Evolutionary conservation across 2,888 invertebrate species (phyloP), one percentile per base, ranked within the genome.

Genomic region (Cryptus viduatorius): DNA sequence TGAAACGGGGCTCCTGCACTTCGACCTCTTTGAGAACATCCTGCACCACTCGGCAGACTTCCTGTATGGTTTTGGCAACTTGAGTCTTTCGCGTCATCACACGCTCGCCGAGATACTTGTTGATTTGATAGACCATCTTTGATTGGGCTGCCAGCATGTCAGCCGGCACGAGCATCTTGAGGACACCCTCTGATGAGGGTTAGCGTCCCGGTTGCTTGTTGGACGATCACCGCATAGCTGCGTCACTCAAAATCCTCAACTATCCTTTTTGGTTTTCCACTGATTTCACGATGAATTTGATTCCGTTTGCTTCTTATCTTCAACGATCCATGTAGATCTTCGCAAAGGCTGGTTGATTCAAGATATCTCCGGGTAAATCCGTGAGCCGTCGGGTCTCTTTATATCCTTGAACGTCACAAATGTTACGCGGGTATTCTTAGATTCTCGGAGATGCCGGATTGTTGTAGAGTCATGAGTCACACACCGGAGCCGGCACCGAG

Each of bases 11-110:
- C 94, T 99, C 98, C 94, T 98, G 98, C 8, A 98, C 96, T 92
- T 99, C 98, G 76, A 99, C 98, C 93, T 99, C 98, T 92, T 98
- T 98, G 88, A 99, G 95, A 4, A 99, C 98, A 93, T 98, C 98
- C 94, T 98, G 98, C 31, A 98, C 98, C 86, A 98, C 97, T 91
- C 98, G 96, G 93, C 98, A 98, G 86, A 98, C 97, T 93, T 98
- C 98, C 86, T 98, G 97, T 68, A 98, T 97, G 8, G 98, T 97
- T 91, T 98, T 98, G 86, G 97, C 96, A 89, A 98, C 97, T 90
- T 97, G 97, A 88, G 96, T 96, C 94, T 98, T 98, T 77, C 98
- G 95, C 89, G 96, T 95, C 94, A 98, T 97, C 86, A 98, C 98
- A 84, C 98, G 95, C 92, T 98, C 98, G 89, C 97, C 97, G 95